These are phyloP conservation scores for Branchinecta lynchi DNA, from an alignment of 1,140 invertebrate genomes.

Conservation along the genomic window DNA sequence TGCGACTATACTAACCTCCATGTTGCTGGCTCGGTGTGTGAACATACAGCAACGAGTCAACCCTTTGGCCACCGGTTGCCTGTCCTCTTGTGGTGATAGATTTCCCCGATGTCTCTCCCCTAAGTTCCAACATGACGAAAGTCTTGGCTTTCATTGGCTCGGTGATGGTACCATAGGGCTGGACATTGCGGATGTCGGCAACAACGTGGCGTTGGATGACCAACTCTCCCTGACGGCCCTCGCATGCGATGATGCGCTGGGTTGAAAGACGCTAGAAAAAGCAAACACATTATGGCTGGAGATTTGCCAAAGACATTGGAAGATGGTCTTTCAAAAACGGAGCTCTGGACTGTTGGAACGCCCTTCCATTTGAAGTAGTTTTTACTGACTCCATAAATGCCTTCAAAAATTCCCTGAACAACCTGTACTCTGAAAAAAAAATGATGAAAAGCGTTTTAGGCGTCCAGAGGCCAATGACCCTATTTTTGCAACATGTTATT, in stretches of 20 bases:
- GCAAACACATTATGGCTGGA: too few species aligned
- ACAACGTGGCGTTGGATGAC: background rate
- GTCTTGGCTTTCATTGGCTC: background rate
- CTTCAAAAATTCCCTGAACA: too few species aligned
- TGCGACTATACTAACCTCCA: background rate
- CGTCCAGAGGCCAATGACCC: too few species aligned
- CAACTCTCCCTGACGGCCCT: background rate
- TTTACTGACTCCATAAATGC: too few species aligned
- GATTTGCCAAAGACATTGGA: too few species aligned
- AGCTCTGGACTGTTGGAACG: too few species aligned
- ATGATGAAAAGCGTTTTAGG: too few species aligned
- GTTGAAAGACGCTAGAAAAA: background rate
- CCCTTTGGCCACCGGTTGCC: background rate
- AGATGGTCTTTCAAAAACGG: too few species aligned
- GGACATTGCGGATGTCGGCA: background rate
- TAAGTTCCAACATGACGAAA: background rate
- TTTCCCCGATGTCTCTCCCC: background rate
- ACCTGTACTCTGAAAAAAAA: too few species aligned
- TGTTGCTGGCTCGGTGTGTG: background rate
- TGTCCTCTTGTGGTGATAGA: background rate
- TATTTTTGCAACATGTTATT: too few species aligned
- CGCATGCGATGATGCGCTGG: background rate
- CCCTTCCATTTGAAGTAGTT: too few species aligned
- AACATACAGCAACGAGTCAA: background rate
- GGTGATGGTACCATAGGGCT: background rate